Base-by-base conservation (phyloP, 2,797 vertebrate species). In the Tinamus major region DNA sequence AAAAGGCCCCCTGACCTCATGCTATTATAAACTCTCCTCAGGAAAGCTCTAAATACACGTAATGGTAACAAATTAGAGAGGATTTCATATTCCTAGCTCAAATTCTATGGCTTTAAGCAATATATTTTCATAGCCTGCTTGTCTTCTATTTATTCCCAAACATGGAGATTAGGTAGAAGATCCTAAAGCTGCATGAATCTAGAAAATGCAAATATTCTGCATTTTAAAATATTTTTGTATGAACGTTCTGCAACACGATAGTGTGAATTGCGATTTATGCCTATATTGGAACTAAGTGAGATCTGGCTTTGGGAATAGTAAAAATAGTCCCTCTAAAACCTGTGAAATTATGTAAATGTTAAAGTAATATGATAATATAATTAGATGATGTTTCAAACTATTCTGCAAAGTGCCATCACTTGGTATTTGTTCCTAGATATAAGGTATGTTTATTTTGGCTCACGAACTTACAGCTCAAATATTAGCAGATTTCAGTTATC, bases 201-300 rank as follows among this genome's bases (percentile, higher is more conserved):
- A 56, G 2, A 93, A 94, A 93, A 79, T 76, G 71, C 75, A 90
- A 90, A 53, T 79, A 81, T 46, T 84, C 56, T 86, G 74, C 78
- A 82, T 89, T 91, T 94, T 86, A 90, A 81, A 81, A 61, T 79
- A 69, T 64, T 82, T 84, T 68, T 62, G 6, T 33, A 59, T 56
- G 61, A 79, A 67, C 48, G 8, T 89, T 85, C 39, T 48, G 63
- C 26, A 82, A 79, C 93, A 85, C 67, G 56, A 85, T 39, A 86
- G 55, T 65, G 58, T 55, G 74, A 89, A 87, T 76, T 76, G 61
- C 79, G 61, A 51, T 94, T 85, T 95, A 68, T 1, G 14, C 88
- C 89, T 74, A 23, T 62, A 62, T 69, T 93, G 88, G 77, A 85
- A 42, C 12, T 53, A 53, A 93, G 18, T 58, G 65, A 33, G 64